Conservation (phyloP, 2,113 vertebrate genomes). For the Neodon shergylaensis region DNA sequence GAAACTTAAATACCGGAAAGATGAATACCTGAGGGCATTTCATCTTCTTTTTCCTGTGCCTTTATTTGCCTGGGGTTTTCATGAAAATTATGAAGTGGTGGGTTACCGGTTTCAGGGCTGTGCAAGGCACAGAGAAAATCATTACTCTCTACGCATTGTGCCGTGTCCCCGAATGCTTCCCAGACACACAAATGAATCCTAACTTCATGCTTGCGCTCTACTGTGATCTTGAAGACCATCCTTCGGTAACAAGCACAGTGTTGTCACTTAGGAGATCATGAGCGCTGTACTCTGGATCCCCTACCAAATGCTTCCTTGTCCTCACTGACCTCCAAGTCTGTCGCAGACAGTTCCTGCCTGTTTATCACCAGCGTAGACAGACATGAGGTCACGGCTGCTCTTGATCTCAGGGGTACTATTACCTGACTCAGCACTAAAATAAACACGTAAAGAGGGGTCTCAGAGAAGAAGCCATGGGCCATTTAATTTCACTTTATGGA, state of each 20-base stretch:
- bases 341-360: not conserved
- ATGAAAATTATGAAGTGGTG: conserved; percentile 90
- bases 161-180: conserved; percentile 90
- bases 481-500: not conserved
- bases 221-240: not conserved
- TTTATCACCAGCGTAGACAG: not conserved
- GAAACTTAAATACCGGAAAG: conserved; percentile 93
- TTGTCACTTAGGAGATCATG: not conserved
- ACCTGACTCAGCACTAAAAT: not conserved
- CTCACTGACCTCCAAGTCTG: not conserved
- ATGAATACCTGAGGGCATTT: conserved; percentile 93
- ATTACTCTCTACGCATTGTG: conserved; percentile 90
- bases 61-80: conserved; percentile 88
- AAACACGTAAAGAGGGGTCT: not conserved
- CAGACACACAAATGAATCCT: conserved; percentile 57
- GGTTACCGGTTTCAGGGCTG: conserved; percentile 88
- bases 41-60: conserved; percentile 94
- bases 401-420: not conserved
- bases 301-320: not conserved
- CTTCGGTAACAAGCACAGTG: not conserved
- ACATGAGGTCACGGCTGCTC: not conserved
- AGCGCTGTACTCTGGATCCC: not conserved
- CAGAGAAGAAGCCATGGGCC: not conserved
- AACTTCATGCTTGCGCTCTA: not conserved
- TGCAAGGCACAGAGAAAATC: conserved; percentile 86